These are phyloP conservation scores for Drepanosiphum platanoidis DNA, from an alignment of 2,888 invertebrate genomes.

Conservation along the genomic window DNA sequence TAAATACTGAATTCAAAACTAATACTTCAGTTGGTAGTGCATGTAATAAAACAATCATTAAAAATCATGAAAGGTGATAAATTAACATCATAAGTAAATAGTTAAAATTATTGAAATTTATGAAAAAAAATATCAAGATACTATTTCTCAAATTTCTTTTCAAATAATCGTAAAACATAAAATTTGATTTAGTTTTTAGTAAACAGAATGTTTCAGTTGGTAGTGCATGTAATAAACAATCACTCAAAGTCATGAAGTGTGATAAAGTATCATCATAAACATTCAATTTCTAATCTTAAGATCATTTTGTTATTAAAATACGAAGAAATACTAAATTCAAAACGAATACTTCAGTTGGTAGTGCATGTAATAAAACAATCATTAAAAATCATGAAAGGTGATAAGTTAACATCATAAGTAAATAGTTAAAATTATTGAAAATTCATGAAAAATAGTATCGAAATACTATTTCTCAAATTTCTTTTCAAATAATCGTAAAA, in stretches of 20 bases:
- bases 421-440: not conserved
- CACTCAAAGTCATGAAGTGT: not conserved
- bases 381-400: not conserved
- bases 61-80: constrained; percentile 6
- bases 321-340: not conserved
- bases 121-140: not conserved
- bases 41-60: not conserved
- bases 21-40: not conserved
- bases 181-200: no score
- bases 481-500: no score
- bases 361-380: constrained; percentile 12
- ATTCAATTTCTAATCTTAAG: not conserved
- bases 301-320: not conserved
- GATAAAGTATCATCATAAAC: constrained; percentile 30
- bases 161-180: no score
- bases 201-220: constrained; percentile 38
- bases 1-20: not conserved
- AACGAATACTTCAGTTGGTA: not conserved
- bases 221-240: constrained; percentile 31
- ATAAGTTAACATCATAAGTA: not conserved
- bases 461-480: no score
- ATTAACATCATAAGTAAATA: not conserved
- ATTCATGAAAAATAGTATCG: not conserved
- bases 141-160: no score
- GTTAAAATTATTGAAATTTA: not conserved